Conservation (phyloP, 2,113 vertebrate genomes). For the Cebus imitator region DNA sequence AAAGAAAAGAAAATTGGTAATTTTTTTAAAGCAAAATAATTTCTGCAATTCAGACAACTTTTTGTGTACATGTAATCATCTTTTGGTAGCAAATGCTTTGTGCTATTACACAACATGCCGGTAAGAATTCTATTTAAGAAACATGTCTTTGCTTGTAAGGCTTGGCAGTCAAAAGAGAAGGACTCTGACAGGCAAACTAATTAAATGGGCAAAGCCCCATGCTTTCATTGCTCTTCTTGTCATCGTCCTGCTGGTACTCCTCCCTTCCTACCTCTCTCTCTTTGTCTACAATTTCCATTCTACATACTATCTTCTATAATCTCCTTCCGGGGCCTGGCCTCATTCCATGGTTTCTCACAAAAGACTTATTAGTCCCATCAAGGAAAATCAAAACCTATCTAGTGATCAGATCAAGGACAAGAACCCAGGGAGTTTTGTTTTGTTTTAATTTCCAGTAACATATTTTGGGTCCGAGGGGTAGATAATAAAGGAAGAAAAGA, state of each 20-base stretch:
- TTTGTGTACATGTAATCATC: not conserved
- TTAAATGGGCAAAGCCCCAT: not conserved
- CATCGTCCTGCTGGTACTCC: not conserved
- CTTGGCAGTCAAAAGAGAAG: not conserved
- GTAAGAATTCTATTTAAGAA: slow-evolving; percentile 21
- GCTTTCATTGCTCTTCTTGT: not conserved
- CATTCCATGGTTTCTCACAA: not conserved
- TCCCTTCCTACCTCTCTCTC: not conserved
- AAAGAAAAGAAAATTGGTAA: too few relatives aligned
- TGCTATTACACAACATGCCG: not conserved
- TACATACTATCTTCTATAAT: not conserved
- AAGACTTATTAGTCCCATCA: not conserved
- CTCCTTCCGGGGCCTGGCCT: not conserved
- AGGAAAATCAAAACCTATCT: slow-evolving; percentile 22
- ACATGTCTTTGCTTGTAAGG: slow-evolving; percentile 26
- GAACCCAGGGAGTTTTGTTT: not conserved
- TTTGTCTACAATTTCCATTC: not conserved
- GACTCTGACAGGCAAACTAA: not conserved
- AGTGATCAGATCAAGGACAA: not conserved
- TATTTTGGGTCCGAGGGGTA: not conserved
- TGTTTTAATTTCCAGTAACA: not conserved
- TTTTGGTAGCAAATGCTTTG: not conserved
- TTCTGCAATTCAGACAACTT: not conserved
- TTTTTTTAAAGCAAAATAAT: slow-evolving; percentile 1
- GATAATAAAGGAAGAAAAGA: not conserved